These are phyloP conservation scores for Cephus spinipes DNA, from an alignment of 2,888 invertebrate species.

Conservation along the genomic window DNA sequence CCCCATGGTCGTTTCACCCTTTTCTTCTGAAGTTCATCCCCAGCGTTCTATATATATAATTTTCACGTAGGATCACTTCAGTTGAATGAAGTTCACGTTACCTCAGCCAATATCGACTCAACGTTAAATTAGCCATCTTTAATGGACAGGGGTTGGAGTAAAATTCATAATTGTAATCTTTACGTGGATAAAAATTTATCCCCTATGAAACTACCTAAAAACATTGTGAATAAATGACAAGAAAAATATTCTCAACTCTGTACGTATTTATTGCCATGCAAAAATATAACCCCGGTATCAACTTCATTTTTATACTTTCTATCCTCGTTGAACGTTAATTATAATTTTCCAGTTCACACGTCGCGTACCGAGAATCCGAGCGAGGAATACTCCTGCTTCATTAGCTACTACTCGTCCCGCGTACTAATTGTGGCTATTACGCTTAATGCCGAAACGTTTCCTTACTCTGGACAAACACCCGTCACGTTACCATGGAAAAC, in stretches of 20 bases:
- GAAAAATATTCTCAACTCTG: too few relatives aligned
- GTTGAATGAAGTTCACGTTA: conserved; percentile 30
- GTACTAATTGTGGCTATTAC: conserved; percentile 25
- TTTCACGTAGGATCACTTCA: conserved; percentile 22
- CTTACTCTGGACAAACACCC: conserved; percentile 1
- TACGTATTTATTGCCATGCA: too few relatives aligned
- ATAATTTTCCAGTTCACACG: conserved; percentile 16
- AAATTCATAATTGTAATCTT: too few relatives aligned
- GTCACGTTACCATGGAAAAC: background rate
- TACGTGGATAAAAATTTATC: too few relatives aligned
- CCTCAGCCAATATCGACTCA: conserved; percentile 29
- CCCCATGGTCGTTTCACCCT: background rate
- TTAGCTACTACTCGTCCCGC: conserved; percentile 13
- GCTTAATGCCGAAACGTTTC: conserved; percentile 23
- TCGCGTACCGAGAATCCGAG: background rate
- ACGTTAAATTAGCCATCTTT: conserved; percentile 28
- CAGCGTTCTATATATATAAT: conserved; percentile 13
- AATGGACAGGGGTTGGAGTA: background rate
- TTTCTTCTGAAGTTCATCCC: background rate
- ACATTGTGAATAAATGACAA: background rate
- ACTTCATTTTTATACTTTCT: background rate
- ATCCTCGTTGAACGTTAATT: conserved; percentile 12
- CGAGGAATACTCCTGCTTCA: conserved; percentile 3
- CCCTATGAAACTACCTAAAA: background rate
- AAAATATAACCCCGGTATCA: too few relatives aligned